Percentiles rank a stretch among this genome's conserved stretches.
phyloP scores from a whole-genome alignment of 2,797 vertebrate genomes.

The Sebastolobus altivelis region DNA sequence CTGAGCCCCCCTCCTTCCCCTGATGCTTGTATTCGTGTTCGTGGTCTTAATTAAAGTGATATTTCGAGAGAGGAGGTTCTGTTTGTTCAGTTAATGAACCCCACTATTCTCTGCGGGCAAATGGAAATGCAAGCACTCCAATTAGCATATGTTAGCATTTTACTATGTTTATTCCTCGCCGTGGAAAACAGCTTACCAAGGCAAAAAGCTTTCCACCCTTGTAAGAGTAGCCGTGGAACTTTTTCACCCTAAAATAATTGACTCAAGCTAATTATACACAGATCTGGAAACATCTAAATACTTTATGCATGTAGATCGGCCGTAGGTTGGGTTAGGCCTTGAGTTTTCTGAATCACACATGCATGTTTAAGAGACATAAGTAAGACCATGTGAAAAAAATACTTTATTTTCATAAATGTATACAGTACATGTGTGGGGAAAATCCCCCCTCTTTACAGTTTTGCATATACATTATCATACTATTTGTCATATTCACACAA shows the following conservation, averaged over 20 bases:
- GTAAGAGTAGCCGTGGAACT: constrained; percentile 62
- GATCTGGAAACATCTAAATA: constrained; percentile 54
- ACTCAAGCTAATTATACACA: constrained; percentile 64
- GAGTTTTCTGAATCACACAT: not conserved
- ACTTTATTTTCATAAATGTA: constrained; percentile 86
- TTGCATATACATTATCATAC: constrained; percentile 75
- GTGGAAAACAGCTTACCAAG: constrained; percentile 78
- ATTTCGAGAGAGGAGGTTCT: constrained; percentile 83
- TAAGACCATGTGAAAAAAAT: constrained; percentile 80
- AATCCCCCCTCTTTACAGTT: constrained; percentile 58
- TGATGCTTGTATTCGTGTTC: constrained; percentile 66
- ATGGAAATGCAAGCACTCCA: constrained; percentile 82
- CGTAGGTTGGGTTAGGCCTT: too few relatives aligned
- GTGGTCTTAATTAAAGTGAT: constrained; percentile 86
- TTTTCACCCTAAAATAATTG: constrained; percentile 74
- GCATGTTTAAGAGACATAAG: constrained; percentile 1
- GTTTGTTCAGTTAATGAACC: constrained; percentile 87
- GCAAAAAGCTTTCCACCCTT: constrained; percentile 70
- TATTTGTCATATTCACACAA: constrained; percentile 71
- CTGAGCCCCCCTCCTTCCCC: constrained; percentile 43
- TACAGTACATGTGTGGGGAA: constrained; percentile 78
- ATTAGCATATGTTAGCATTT: constrained; percentile 88
- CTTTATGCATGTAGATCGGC: constrained; percentile 17
- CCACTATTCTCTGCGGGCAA: constrained; percentile 82
- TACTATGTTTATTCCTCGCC: constrained; percentile 78